Evolutionary conservation across 92 coral and sea anemone genomes (phyloP).

Genomic region (Epizoanthus ramosus): DNA sequence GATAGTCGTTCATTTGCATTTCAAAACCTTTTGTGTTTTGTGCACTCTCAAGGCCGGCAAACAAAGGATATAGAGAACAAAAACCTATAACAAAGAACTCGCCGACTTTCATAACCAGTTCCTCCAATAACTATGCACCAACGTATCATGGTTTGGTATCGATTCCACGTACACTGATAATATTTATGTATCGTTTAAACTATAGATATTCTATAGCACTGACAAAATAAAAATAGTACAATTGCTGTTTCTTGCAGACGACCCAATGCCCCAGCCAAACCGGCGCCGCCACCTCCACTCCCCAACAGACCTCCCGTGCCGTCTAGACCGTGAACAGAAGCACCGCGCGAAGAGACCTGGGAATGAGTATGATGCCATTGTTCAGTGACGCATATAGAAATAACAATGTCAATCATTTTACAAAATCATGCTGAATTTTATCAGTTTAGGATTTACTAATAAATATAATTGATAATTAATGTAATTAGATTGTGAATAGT

Average conservation of each 20-base stretch:
- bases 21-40: no score
- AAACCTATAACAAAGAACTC: no score
- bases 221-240: neutral
- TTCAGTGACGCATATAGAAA: neutral
- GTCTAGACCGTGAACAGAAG: conserved; percentile 73
- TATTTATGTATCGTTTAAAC: no score
- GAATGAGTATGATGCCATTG: neutral
- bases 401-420: neutral
- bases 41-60: no score
- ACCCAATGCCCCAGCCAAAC: conserved; percentile 91
- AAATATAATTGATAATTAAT: no score
- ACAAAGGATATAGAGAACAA: no score
- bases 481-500: no score
- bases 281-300: conserved; percentile 95
- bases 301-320: conserved; percentile 98
- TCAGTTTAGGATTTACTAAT: neutral
- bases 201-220: neutral
- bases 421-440: conserved; percentile 10
- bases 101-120: no score
- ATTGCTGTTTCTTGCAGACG: conserved; percentile 65
- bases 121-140: no score
- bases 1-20: no score
- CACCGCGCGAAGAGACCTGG: neutral
- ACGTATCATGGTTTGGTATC: no score
- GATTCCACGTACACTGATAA: no score